Evolutionary conservation across 2,113 vertebrate species (phyloP).

Genomic region (Morphnarchus princeps): DNA sequence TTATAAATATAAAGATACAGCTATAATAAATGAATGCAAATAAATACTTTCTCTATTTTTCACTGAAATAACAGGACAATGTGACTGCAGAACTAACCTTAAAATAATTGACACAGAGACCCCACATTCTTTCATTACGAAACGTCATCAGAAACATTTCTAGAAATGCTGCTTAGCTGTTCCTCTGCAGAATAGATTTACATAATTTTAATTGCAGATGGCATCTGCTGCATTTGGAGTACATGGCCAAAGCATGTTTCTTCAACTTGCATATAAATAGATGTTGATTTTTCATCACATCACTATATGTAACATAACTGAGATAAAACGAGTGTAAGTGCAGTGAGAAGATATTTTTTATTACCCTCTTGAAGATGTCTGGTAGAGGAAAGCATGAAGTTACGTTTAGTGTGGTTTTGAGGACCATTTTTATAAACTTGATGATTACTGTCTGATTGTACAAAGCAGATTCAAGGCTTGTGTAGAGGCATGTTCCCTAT

Average conservation of each 20-base stretch:
- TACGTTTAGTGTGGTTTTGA: not conserved
- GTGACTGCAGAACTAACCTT: not conserved
- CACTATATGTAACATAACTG: not conserved
- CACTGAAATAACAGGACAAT: not conserved
- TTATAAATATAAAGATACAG: not conserved
- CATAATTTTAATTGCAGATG: conserved; percentile 19
- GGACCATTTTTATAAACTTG: not conserved
- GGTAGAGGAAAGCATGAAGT: not conserved
- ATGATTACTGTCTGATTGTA: not conserved
- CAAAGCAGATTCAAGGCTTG: not conserved
- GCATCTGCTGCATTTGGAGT: conserved; percentile 12
- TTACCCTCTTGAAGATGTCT: not conserved
- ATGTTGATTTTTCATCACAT: not conserved
- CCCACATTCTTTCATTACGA: not conserved
- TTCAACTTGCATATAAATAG: conserved; percentile 42
- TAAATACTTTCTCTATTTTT: not conserved
- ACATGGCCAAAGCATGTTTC: not conserved
- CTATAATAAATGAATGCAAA: not conserved
- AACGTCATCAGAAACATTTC: not conserved
- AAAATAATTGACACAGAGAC: not conserved
- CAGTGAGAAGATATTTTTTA: conserved; percentile 19
- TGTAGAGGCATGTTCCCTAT: not conserved
- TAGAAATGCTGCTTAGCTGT: not conserved
- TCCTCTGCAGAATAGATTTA: not conserved
- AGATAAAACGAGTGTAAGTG: not conserved